A percentile compares a stretch with the other conserved stretches of the same genome.
Evolutionary conservation across 2,888 invertebrate species (phyloP).

Genomic region (Criorhina ranunculi): DNA sequence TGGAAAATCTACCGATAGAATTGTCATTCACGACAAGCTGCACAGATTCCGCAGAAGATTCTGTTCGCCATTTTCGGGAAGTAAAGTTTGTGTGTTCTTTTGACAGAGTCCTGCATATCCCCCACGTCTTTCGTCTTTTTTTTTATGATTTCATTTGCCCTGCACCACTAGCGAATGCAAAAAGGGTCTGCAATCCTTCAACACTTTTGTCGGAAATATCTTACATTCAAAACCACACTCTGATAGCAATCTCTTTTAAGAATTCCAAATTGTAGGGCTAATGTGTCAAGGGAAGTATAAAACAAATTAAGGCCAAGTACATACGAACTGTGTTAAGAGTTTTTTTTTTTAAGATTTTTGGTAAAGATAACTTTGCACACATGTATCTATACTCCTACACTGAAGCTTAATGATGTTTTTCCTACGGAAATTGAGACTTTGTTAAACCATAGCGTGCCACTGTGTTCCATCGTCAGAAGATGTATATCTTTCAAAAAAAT

Average conservation of each 20-base stretch:
- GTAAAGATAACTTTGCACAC: conserved; percentile 5
- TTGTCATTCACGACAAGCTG: too few species aligned
- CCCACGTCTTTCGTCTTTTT: too few species aligned
- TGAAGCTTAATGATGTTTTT: neutral
- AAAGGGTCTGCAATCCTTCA: too few species aligned
- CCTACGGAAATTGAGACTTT: neutral
- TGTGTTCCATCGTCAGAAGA: conserved; percentile 1
- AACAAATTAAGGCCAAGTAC: conserved; percentile 34
- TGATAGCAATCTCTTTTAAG: neutral
- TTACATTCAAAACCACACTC: too few species aligned
- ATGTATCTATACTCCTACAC: neutral
- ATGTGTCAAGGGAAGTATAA: conserved; percentile 24
- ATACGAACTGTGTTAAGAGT: neutral
- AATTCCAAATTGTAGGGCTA: conserved; percentile 1
- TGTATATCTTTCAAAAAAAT: conserved; percentile 11
- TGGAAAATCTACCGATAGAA: too few species aligned
- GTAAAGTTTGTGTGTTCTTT: too few species aligned
- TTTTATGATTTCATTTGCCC: too few species aligned
- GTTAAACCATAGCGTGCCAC: neutral
- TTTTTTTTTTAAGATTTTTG: conserved; percentile 35
- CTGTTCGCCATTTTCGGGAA: too few species aligned
- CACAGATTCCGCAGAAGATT: too few species aligned
- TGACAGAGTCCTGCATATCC: too few species aligned
- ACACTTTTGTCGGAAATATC: too few species aligned
- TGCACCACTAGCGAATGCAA: too few species aligned